A percentile compares a stretch with the other conserved stretches of the same genome.
These are phyloP conservation scores for Agrypnus murinus DNA, from an alignment of 2,888 invertebrate genomes.

Conservation along the genomic window DNA sequence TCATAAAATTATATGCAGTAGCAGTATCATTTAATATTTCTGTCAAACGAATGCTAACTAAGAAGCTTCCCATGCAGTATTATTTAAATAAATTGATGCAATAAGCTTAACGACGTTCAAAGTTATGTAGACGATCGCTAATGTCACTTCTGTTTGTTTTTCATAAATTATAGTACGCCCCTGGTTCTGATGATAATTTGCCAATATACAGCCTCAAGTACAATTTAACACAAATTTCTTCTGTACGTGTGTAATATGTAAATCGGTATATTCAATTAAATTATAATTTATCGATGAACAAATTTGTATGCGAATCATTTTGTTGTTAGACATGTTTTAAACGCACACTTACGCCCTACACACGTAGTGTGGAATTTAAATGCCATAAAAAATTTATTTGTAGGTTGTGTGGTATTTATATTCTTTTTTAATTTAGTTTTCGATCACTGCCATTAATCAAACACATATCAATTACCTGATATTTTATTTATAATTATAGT, in stretches of 20 bases:
- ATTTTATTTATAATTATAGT: constrained; percentile 20
- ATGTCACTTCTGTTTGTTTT: constrained; percentile 50
- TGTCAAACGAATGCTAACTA: constrained; percentile 52
- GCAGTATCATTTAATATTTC: constrained; percentile 55
- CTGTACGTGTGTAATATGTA: constrained; percentile 8
- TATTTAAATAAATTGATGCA: constrained; percentile 57
- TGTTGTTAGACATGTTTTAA: constrained; percentile 21
- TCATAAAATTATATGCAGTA: constrained; percentile 52
- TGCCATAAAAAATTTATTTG: constrained; percentile 16
- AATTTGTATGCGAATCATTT: constrained; percentile 27
- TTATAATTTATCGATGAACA: constrained; percentile 33
- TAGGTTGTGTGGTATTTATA: constrained; percentile 4
- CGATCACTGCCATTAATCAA: constrained; percentile 28
- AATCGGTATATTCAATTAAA: constrained; percentile 36
- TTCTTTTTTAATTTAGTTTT: constrained; percentile 20
- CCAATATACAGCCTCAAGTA: constrained; percentile 10
- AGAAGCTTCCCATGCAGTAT: constrained; percentile 55
- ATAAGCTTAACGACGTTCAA: constrained; percentile 55
- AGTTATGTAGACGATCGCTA: constrained; percentile 52
- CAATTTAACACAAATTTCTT: constrained; percentile 31
- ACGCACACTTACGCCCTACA: not conserved
- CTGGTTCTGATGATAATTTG: constrained; percentile 32
- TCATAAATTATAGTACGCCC: constrained; percentile 44
- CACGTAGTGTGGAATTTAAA: not conserved
- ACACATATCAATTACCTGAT: constrained; percentile 31